Base-by-base conservation (phyloP, 2,113 vertebrate species). In the Smithornis capensis region DNA sequence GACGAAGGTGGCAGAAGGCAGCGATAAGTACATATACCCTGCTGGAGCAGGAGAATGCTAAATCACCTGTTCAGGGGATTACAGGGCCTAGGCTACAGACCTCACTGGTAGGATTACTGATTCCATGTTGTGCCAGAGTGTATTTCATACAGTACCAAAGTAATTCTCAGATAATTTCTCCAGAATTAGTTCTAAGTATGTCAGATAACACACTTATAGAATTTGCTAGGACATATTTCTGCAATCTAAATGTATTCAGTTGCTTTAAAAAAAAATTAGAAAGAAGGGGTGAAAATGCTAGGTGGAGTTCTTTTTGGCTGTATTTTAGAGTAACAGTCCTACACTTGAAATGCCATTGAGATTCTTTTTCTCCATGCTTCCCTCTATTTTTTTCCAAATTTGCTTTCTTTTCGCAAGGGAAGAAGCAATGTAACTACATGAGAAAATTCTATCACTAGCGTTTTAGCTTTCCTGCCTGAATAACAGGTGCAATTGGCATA, bases 401-500 rank as follows among this genome's bases (percentile, higher is more conserved):
- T 95, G 56, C 71, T 94, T 94, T 95, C 95, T 87, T 35, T 97
- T 96, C 91, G 78, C 71, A 89, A 97, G 74, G 83, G 49, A 96
- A 96, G 87, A 90, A 94, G 85, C 89, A 90, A 65, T 38, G 42
- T n/a, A 78, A 57, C 63, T 86, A 19, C 19, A 76, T 52, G 83
- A 96, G 92, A 97, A 97, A 97, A 92, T 81, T 76, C 87, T 95
- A 69, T 84, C 65, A 93, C 53, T 96, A 96, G 78, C 77, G 89
- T 82, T 77, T 87, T 96, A 95, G 80, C 55, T 91, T 97, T 96
- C 86, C 94, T 96, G 74, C 74, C 69, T 63, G 77, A 97, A 84
- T 81, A 88, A 73, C 29, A 69, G 83, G 91, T 95, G 79, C 63
- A 45, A 94, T 83, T 97, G 94, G 67, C 86, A 94, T 94, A 95